Conservation (phyloP, 2,888 invertebrate genomes). For the Drosophila flavopinicola region DNA sequence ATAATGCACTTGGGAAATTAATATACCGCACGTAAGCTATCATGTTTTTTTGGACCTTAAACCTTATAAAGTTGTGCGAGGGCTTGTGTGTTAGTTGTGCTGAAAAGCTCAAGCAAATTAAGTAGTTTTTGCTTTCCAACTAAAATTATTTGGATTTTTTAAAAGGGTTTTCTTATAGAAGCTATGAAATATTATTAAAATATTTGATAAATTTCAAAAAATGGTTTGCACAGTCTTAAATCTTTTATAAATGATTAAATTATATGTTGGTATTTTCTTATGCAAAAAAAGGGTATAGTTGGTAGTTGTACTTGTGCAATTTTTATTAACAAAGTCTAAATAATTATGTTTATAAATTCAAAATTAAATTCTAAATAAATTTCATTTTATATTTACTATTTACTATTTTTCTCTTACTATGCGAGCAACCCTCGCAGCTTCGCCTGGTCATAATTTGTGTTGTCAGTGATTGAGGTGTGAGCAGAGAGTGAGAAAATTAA, state of each 20-base stretch:
- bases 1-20: slow-evolving; percentile 73
- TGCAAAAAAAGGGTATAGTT: no score
- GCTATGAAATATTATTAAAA: no score
- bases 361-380: slow-evolving; percentile 1
- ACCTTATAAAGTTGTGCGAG: slow-evolving; percentile 11
- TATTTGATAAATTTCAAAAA: not conserved
- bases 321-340: no score
- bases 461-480: slow-evolving; percentile 5
- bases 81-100: no score
- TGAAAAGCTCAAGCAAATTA: no score
- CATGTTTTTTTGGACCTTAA: slow-evolving; percentile 4
- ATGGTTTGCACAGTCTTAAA: no score
- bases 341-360: not conserved
- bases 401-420: not conserved
- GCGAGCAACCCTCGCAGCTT: not conserved
- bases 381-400: not conserved
- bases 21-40: slow-evolving; percentile 24
- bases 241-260: no score
- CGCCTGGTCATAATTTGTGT: not conserved
- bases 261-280: no score
- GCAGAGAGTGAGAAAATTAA: not conserved
- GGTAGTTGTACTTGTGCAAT: no score
- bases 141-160: no score
- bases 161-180: no score
- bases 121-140: no score